These are phyloP conservation scores for Vireo altiloquus DNA, from an alignment of 2,113 vertebrate genomes.

Conservation along the genomic window DNA sequence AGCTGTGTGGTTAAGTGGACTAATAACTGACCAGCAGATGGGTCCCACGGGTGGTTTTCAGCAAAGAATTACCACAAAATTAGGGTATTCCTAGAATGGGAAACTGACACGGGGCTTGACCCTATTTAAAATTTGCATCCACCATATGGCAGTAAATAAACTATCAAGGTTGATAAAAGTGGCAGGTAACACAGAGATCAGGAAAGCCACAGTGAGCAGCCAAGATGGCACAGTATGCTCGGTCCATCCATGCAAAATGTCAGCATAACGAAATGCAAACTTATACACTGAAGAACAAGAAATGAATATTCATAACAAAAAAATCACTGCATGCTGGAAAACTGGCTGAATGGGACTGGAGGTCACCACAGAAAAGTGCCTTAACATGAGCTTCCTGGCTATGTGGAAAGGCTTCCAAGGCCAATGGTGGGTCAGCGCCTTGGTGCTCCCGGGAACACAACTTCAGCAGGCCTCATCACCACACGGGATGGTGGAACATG, in stretches of 20 bases:
- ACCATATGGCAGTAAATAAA: neutral
- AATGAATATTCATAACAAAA: neutral
- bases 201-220: neutral
- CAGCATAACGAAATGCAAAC: neutral
- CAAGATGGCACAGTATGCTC: neutral
- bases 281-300: neutral
- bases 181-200: neutral
- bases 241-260: neutral
- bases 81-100: neutral
- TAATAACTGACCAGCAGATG: neutral
- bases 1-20: neutral
- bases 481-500: neutral
- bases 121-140: neutral
- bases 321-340: neutral
- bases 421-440: neutral
- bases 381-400: neutral
- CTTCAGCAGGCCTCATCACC: neutral
- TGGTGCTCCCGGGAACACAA: neutral
- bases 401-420: neutral
- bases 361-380: neutral
- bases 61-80: neutral
- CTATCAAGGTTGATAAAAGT: neutral
- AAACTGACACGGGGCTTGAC: neutral
- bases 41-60: neutral
- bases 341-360: neutral